A percentile compares a stretch with the other conserved stretches of the same genome.
Evolutionary conservation across 2,888 invertebrate genomes (phyloP).

Genomic region (Calameuta pallipes): DNA sequence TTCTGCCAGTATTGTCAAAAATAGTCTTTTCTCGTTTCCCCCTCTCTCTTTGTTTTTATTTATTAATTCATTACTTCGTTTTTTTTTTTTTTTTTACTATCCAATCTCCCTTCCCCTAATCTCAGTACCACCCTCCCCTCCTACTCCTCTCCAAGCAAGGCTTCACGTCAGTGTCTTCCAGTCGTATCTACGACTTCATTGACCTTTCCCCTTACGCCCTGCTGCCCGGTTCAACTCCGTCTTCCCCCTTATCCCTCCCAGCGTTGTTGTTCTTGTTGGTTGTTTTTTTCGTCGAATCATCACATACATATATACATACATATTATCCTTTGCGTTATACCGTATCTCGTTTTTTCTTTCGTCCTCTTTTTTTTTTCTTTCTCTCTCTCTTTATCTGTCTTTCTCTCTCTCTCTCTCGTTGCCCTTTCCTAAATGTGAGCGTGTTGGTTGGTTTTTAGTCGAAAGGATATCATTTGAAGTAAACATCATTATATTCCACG

Average conservation of each 20-base stretch:
- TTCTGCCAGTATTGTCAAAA: neutral
- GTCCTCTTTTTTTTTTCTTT: conserved; percentile 18
- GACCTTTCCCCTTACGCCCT: too few relatives aligned
- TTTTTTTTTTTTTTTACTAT: conserved; percentile 7
- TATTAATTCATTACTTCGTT: conserved; percentile 8
- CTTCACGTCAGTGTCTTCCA: too few relatives aligned
- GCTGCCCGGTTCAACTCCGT: too few relatives aligned
- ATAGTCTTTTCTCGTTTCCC: neutral
- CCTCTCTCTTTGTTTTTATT: conserved; percentile 7
- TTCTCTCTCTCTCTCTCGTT: neutral
- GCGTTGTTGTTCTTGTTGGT: too few relatives aligned
- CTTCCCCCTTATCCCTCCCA: too few relatives aligned
- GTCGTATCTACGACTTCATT: too few relatives aligned
- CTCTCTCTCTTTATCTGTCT: conserved; percentile 11
- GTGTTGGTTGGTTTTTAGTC: conserved; percentile 36
- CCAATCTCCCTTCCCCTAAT: too few relatives aligned
- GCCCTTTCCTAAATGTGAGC: conserved; percentile 29
- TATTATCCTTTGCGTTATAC: too few relatives aligned
- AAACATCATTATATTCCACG: too few relatives aligned
- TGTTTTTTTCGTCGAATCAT: neutral
- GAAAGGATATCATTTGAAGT: too few relatives aligned
- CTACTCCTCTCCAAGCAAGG: neutral
- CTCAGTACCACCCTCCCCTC: too few relatives aligned
- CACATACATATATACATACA: conserved; percentile 1
- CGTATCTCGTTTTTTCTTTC: too few relatives aligned